Evolutionary conservation across 2,797 vertebrate species (phyloP).

Genomic region (Acrossocheilus wenchowensis): DNA sequence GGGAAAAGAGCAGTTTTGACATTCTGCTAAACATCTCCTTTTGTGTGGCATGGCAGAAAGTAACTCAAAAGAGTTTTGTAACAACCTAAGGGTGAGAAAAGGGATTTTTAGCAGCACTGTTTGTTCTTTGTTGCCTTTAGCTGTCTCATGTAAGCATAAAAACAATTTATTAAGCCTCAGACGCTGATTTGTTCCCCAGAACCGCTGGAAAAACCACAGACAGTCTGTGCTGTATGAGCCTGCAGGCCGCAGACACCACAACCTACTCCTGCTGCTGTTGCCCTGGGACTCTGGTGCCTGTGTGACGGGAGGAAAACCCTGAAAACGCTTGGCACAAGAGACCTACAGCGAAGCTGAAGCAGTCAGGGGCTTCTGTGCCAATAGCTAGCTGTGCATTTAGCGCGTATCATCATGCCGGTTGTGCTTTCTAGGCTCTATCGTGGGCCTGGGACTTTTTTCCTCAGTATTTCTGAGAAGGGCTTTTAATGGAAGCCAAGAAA

Average conservation of each 20-base stretch:
- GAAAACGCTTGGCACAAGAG: neutral
- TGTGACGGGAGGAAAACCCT: slow-evolving; percentile 23
- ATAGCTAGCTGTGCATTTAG: neutral
- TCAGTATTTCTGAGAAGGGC: neutral
- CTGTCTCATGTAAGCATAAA: neutral
- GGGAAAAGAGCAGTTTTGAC: neutral
- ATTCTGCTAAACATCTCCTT: neutral
- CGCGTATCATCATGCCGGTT: neutral
- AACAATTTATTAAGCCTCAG: neutral
- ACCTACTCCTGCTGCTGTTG: neutral
- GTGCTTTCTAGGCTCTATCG: neutral
- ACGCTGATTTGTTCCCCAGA: slow-evolving; percentile 19
- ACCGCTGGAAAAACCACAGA: neutral
- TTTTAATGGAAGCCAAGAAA: neutral
- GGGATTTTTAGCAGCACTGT: neutral
- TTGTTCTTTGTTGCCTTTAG: neutral
- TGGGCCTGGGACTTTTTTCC: neutral
- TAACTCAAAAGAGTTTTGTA: neutral
- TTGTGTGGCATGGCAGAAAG: neutral
- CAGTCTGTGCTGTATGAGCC: neutral
- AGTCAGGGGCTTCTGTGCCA: neutral
- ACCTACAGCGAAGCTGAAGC: slow-evolving; percentile 9
- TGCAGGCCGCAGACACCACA: slow-evolving; percentile 7
- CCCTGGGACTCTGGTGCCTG: slow-evolving; percentile 11
- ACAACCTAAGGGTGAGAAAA: neutral